These are phyloP conservation scores for Himalopsyche tibetana DNA, from an alignment of 2,888 invertebrate genomes.

Conservation along the genomic window DNA sequence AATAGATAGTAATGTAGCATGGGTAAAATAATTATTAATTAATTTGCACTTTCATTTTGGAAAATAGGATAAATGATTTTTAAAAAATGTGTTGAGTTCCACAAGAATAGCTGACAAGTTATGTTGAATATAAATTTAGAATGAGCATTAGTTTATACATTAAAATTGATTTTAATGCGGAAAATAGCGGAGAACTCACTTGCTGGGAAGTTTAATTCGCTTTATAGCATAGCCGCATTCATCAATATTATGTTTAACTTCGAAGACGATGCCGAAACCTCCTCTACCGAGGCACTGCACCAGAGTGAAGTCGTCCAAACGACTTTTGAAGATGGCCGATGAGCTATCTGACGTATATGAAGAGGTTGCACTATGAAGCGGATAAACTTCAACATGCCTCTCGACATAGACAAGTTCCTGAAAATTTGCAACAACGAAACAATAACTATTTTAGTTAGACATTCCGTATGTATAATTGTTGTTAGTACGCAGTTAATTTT, in stretches of 20 bases:
- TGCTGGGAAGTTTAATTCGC: conserved; percentile 89
- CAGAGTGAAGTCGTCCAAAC: conserved; percentile 89
- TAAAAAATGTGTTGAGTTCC: too few relatives aligned
- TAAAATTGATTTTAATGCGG: background rate
- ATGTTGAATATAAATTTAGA: too few relatives aligned
- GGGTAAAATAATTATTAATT: background rate
- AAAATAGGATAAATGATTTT: too few relatives aligned
- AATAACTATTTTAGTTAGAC: too few relatives aligned
- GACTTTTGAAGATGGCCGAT: conserved; percentile 74
- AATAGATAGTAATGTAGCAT: conserved; percentile 62
- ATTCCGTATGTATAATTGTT: too few relatives aligned
- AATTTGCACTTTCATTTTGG: too few relatives aligned
- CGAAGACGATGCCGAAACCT: conserved; percentile 98
- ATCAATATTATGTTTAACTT: conserved; percentile 95
- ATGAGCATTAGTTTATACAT: too few relatives aligned
- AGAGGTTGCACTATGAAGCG: conserved; percentile 13
- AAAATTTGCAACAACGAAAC: conserved; percentile 19
- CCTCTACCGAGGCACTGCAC: conserved; percentile 90
- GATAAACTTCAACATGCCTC: conserved; percentile 68
- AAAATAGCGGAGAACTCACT: conserved; percentile 71
- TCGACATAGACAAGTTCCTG: conserved; percentile 72
- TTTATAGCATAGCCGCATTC: conserved; percentile 97
- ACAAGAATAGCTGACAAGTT: background rate
- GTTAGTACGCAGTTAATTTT: too few relatives aligned
- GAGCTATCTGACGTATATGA: conserved; percentile 49